Conservation (phyloP, 2,113 vertebrate genomes). For the Ameiurus melas region DNA sequence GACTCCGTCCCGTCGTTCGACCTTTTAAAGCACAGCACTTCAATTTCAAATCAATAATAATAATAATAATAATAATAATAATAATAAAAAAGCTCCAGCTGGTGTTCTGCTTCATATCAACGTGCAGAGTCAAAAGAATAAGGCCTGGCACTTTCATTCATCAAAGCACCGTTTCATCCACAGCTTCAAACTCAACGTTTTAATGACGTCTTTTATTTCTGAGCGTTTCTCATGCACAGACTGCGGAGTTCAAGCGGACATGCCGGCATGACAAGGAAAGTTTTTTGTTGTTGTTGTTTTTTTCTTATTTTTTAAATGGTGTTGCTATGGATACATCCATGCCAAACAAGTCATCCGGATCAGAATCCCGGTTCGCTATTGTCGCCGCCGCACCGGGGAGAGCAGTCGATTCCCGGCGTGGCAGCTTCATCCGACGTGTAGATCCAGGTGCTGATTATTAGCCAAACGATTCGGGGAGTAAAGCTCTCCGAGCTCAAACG, state of each 20-base stretch:
- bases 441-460: conserved; percentile 33
- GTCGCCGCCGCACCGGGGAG: neutral
- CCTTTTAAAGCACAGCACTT: conserved; percentile 23
- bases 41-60: neutral
- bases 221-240: too few relatives aligned
- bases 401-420: neutral
- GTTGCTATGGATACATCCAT: neutral
- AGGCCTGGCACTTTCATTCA: neutral
- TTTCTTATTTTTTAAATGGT: too few relatives aligned
- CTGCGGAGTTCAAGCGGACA: neutral
- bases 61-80: too few relatives aligned
- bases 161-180: conserved; percentile 25
- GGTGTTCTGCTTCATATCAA: neutral
- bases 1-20: neutral
- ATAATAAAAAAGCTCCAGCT: neutral
- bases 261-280: neutral
- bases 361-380: neutral
- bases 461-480: conserved; percentile 25
- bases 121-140: conserved; percentile 7
- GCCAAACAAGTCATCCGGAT: neutral
- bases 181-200: neutral
- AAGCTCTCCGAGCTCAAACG: neutral
- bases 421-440: neutral
- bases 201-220: conserved; percentile 8
- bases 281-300: too few relatives aligned